Conservation (phyloP, 2,797 vertebrate genomes). For the Apogon hyalosoma region DNA sequence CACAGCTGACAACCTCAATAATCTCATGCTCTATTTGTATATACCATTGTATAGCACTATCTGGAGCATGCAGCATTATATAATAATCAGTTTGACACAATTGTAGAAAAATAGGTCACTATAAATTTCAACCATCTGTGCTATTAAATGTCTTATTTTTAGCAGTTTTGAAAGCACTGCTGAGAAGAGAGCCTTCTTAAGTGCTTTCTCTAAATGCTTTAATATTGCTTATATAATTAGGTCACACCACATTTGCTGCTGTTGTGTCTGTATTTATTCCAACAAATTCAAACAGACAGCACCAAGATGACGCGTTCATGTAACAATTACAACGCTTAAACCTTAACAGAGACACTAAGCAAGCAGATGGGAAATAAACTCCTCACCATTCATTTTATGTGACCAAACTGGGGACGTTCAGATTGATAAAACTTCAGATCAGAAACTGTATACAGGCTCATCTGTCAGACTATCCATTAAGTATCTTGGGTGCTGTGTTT, state of each 20-base stretch:
- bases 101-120: too few species aligned
- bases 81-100: too few species aligned
- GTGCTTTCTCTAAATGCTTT: too few species aligned
- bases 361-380: slow-evolving; percentile 1
- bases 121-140: too few species aligned
- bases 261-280: background rate
- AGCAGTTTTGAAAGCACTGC: too few species aligned
- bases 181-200: too few species aligned
- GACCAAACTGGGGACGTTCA: background rate
- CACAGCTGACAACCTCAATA: too few species aligned
- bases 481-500: background rate
- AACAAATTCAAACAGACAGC: background rate
- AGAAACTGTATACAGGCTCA: background rate
- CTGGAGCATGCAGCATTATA: too few species aligned
- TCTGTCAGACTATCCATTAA: background rate
- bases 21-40: too few species aligned
- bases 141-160: too few species aligned
- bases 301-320: background rate
- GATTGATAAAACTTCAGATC: background rate
- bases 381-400: background rate
- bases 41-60: too few species aligned
- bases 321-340: background rate
- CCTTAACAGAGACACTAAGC: background rate
- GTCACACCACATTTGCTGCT: background rate
- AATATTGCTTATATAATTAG: too few species aligned